Evolutionary conservation across 2,888 invertebrate genomes (phyloP), one percentile per base, ranked within the genome.

Genomic region (Lasioglossum figueresi): DNA sequence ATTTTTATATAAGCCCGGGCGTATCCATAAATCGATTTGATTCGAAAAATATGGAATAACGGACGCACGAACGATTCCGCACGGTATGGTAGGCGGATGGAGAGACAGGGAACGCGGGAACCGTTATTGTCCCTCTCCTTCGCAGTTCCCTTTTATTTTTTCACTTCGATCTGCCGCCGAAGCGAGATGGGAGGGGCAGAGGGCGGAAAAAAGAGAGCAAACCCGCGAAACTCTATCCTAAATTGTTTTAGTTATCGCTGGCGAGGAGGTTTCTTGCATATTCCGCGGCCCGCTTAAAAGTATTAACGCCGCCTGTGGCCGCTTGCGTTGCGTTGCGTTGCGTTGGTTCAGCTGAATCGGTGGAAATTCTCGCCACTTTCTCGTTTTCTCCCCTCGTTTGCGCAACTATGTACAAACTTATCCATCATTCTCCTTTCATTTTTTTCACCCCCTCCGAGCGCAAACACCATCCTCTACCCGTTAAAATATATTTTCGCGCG

Each of bases 221-320:
- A 6, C 27, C 12, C 27, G 12, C 40, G 79, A 27, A 52, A 83
- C 52, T 74, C 34, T 10, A 56, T 45, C 31, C 63, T 14, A 76
- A 84, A 83, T 83, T 72, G 83, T 66, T 75, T 78, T 56, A 68
- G 73, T 77, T 70, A 75, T 77, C 56, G 45, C 23, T n/a, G 34
- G 40, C 68, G 34, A 34, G 59, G 16, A 45, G 31, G 23, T 52
- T 76, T 63, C 63, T 63, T 43, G 40, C 27, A 43, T 75, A 71
- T 80, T 83, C 52, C 34, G 45, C n/a, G 4, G 19, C 4, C 37
- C 52, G 73, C 34, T 74, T 56, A 34, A 82, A 77, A n/a, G 73
- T 48, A 82, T 83, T 83, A 82, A 73, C 73, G 45, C 40, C 76
- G 45, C n/a, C 52, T 6, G 23, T 52, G 23, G 23, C 23, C 52